phyloP scores from a whole-genome alignment of 1,140 invertebrate species.

The Saccostrea echinata region DNA sequence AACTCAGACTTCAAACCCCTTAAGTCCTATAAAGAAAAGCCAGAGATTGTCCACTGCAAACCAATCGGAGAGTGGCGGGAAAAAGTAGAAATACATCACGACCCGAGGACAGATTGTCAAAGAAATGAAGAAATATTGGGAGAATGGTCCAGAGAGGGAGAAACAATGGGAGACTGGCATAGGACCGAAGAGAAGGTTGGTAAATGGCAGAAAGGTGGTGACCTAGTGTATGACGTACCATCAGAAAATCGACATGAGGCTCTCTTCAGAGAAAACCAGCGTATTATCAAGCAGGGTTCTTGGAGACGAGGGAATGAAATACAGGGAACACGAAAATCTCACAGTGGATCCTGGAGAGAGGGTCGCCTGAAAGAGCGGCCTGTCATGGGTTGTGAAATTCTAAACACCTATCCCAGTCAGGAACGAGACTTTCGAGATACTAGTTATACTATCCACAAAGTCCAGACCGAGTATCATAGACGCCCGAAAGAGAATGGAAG shows the following conservation, averaged over 20 bases:
- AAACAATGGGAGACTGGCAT: conserved; percentile 20
- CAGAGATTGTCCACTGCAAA: conserved; percentile 5
- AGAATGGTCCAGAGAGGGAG: conserved; percentile 4
- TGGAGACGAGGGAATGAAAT: conserved; percentile 4
- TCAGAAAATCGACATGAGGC: conserved; percentile 10
- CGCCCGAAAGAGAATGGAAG: not conserved
- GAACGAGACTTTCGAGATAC: conserved; percentile 15
- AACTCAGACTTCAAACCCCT: not conserved
- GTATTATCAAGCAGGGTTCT: not conserved
- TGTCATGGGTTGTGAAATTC: conserved; percentile 43
- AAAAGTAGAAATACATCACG: not conserved
- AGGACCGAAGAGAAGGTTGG: not conserved
- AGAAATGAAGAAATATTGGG: not conserved
- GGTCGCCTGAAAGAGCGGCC: conserved; percentile 5
- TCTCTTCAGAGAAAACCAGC: conserved; percentile 16
- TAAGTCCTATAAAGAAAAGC: conserved; percentile 7
- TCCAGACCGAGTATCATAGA: not conserved
- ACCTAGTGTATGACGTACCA: conserved; percentile 29
- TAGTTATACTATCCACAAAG: conserved; percentile 30
- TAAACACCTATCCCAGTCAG: conserved; percentile 22
- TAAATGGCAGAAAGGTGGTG: not conserved
- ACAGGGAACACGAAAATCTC: not conserved
- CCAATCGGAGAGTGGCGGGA: conserved; percentile 2
- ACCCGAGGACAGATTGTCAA: not conserved
- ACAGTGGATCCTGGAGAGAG: not conserved